Evolutionary conservation across 2,888 invertebrate genomes (phyloP), one percentile per base, ranked within the genome.

Genomic region (Poecilus cupreus): DNA sequence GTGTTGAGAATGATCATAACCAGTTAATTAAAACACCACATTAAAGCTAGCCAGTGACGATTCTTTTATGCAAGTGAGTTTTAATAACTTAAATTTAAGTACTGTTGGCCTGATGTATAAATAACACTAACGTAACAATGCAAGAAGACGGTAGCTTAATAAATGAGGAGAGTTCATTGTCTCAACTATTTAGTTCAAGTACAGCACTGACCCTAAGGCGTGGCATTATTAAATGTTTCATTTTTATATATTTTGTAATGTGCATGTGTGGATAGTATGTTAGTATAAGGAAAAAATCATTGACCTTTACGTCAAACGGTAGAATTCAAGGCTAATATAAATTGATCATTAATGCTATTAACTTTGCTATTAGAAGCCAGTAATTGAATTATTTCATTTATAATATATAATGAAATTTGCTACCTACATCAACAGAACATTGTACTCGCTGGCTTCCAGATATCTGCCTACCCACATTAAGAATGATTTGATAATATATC

Each of bases 111-210:
- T 51, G 5, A 51, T 18, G 18, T 51, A 51, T 51, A 18, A 51
- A 51, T 51, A 51, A 51, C 51, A 18, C 51, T 18, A 18, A 37
- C 18, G 32, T 68, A 68, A 68, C 64, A 68, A 68, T 68, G 64
- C 37, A 68, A 68, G 72, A 72, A 43, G 72, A 22, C 46, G 26
- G 13, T 60, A 13, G n/a, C 32, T 32, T 68, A 37, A 51, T 51
- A 51, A 51, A 32, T 68, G 16, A 60, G 70, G 11, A 16, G 51
- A 76, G 76, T 76, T 76, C 76, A 76, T 76, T 76, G 76, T 76
- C 76, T 76, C 16, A 11, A 20, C 57, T 76, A 54, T 76, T 76
- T 76, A 32, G 76, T 76, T 76, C 76, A 76, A 76, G 76, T 76
- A 76, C 75, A 54, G 51, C 11, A 54, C 76, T 76, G 54, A 54